phyloP scores from a whole-genome alignment of 1,140 invertebrate species.

The Batillaria attramentaria region DNA sequence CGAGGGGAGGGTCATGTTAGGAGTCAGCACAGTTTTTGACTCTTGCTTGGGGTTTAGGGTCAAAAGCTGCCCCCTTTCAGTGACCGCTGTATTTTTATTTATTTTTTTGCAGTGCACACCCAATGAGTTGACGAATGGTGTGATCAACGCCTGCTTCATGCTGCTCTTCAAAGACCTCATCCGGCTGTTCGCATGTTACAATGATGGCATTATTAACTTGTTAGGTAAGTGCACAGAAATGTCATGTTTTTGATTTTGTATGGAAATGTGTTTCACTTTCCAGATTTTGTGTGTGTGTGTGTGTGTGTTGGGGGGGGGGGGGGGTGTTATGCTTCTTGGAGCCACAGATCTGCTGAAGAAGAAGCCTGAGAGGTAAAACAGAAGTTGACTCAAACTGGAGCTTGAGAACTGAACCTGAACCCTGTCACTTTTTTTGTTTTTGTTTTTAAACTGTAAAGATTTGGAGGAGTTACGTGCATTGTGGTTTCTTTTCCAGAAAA shows the following conservation, averaged over 20 bases:
- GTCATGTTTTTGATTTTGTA: too few species aligned
- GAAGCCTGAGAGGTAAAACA: not conserved
- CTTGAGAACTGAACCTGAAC: too few species aligned
- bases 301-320: too few species aligned
- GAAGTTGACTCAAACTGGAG: too few species aligned
- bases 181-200: constrained; percentile 98
- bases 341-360: not conserved
- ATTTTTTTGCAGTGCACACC: constrained; percentile 81
- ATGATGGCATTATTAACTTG: constrained; percentile 99
- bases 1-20: too few species aligned
- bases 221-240: constrained; percentile 76
- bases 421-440: not conserved
- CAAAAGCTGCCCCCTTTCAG: not conserved
- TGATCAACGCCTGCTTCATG: constrained; percentile 99
- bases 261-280: too few species aligned
- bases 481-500: constrained; percentile 73
- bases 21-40: too few species aligned
- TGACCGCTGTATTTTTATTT: constrained; percentile 2
- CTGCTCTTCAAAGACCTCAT: constrained; percentile 98
- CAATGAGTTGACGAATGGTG: constrained; percentile 97
- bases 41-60: too few species aligned
- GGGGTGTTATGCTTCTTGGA: too few species aligned
- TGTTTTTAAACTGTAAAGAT: not conserved
- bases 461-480: not conserved
- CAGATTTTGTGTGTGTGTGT: not conserved